Evolutionary conservation across 2,113 vertebrate species (phyloP), one percentile per base, ranked within the genome.

Genomic region (Nettapus auritus): DNA sequence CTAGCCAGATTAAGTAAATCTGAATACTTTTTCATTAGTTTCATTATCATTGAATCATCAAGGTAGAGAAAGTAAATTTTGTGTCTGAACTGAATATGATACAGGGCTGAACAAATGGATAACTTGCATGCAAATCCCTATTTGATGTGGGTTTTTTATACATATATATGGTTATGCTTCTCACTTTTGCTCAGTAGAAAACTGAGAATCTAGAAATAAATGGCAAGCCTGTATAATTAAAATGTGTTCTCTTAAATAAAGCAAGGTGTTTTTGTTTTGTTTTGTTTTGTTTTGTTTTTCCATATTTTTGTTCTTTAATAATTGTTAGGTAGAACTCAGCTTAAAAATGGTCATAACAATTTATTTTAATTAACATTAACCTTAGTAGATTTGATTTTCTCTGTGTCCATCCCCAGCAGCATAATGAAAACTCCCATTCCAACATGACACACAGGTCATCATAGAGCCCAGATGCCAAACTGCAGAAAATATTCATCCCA

Each of bases 281-380:
- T 86, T 56, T 22, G 8, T 83, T 88, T 78, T 88, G 44, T 57
- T 48, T 0, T 5, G 10, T 40, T 79, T 73, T 23, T 86, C 73
- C 33, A 28, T 64, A n/a, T 7, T 77, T 68, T 80, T 77, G 34
- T 53, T 89, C 46, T 83, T 76, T 82, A 87, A 50, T 44, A 73
- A 63, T 46, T 64, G 33, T 25, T 9, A 90, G 57, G 82, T 66
- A 90, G 63, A 94, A 70, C 5, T 31, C 63, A 40, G 66, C 77
- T 90, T 82, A 90, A 86, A 79, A 95, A 50, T 15, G 69, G 50
- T 34, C 34, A 73, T 5, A 22, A 73, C 26, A 16, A 75, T 48
- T 89, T 82, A 62, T 71, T 74, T 86, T 78, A 84, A 92, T 67
- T 88, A 92, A 60, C 55, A 86, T 91, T 50, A 88, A 94, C 48